Base-by-base conservation (phyloP, 1,140 invertebrate species). In the Harpegnathos saltator region DNA sequence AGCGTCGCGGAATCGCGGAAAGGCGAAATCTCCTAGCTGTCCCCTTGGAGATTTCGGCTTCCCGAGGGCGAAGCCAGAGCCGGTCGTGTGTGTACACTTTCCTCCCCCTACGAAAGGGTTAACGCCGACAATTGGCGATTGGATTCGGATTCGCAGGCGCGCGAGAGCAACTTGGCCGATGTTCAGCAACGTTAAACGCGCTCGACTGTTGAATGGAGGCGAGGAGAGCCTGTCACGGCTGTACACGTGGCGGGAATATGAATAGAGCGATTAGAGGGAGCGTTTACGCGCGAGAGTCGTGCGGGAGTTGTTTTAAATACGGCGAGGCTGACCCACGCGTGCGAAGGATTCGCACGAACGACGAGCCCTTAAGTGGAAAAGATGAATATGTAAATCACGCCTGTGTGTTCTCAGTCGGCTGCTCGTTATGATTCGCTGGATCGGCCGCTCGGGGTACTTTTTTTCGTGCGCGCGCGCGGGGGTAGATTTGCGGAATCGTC, bases 1-100 rank as follows among this genome's bases (percentile, higher is more conserved):
- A 29, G 68, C 19, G 54, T 71, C 52, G 14, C 24, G 52, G 61
- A 66, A 66, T 74, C n/a, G n/a, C n/a, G n/a, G n/a, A 82, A 58
- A 33, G 17, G 65, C 48, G 44, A 56, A 52, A 44, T 44, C 7
- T 26, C 24, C 26, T 22, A 38, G 17, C 19, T 0, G 12, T 11
- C 26, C 24, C 14, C n/a, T 68, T 17, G 38, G 29, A 1, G 48
- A 71, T 71, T 58, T 24, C 52, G 52, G n/a, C n/a, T n/a, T 38
- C 7, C 50, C 14, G 14, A 19, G 17, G 24, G 56, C 4, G 52
- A 56, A 80, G 26, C 56, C 33, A n/a, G n/a, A n/a, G 68, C 56
- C 9, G n/a, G n/a, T n/a, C 29, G 1, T 33, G 29, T 33, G 12
- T n/a, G 1, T 44, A 52, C 7, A 33, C 50, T 11, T 48, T 50